Evolutionary conservation across 2,113 vertebrate species (phyloP), one percentile per base, ranked within the genome.

Genomic region (Tachysurus fulvidraco): DNA sequence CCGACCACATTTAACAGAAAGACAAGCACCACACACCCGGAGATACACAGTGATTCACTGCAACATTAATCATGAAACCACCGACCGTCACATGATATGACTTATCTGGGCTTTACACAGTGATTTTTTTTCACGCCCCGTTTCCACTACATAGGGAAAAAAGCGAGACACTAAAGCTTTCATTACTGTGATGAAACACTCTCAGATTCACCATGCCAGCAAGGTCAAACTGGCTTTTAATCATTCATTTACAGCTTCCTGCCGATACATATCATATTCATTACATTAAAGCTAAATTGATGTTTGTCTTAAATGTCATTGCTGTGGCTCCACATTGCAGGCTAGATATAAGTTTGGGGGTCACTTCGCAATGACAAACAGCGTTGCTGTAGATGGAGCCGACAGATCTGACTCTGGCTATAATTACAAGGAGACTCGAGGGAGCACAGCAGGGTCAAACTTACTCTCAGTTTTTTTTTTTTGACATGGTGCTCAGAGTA

Each of bases 191-290:
- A 89, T 88, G 88, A 88, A 89, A 86, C 73, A 65, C 83, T 88
- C 54, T 87, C 44, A 28, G 77, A 84, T 88, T 83, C 78, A 86
- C 81, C 64, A 83, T 62, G 80, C 77, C 83, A 87, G 11, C 83
- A 80, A 52, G 73, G 74, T 81, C 73, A 83, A 84, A 59, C 83
- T 67, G 64, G 41, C 69, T 86, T 90, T 87, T 85, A 87, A 88
- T 88, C 84, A 88, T 88, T 88, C 67, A 86, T 89, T 89, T 84
- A 87, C 41, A 67, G 64, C 90, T 85, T 77, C 55, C 76, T 74
- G 82, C 77, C 62, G 83, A 91, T 85, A 85, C 78, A 85, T 88
- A 91, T 91, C 90, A 86, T 88, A 88, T 89, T 89, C 80, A 88
- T 87, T 86, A 60, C 88, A 86, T 88, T 84, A 88, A 90, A 85